These are phyloP conservation scores for Galerucella nymphaeae DNA, from an alignment of 2,888 invertebrate species.

Conservation along the genomic window DNA sequence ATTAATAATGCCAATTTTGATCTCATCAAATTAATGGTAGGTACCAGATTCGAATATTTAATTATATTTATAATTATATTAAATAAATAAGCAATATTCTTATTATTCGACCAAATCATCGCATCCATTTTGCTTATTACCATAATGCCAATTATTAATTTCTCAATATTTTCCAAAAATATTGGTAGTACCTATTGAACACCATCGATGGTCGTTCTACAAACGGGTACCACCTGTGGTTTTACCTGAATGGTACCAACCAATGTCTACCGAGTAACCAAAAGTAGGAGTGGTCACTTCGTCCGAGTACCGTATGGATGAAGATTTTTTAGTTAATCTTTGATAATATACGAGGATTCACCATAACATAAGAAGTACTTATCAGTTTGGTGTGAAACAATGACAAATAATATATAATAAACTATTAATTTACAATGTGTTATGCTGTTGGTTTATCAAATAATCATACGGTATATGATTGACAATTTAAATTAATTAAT, in stretches of 20 bases:
- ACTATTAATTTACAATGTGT: slow-evolving; percentile 64
- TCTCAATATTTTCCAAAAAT: neutral
- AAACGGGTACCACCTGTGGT: slow-evolving; percentile 44
- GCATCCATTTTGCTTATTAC: no score
- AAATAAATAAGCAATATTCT: no score
- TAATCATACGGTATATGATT: slow-evolving; percentile 59
- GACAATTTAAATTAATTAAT: slow-evolving; percentile 53
- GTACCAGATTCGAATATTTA: no score
- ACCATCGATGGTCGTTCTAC: slow-evolving; percentile 37
- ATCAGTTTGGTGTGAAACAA: slow-evolving; percentile 66
- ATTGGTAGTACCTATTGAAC: slow-evolving; percentile 35
- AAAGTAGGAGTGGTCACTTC: slow-evolving; percentile 52
- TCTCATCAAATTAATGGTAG: no score
- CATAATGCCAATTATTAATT: neutral
- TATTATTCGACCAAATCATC: no score
- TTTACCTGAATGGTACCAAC: slow-evolving; percentile 45
- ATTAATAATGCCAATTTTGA: no score
- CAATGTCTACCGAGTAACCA: slow-evolving; percentile 50
- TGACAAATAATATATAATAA: slow-evolving; percentile 65
- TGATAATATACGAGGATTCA: slow-evolving; percentile 62
- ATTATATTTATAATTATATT: no score
- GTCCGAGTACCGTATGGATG: slow-evolving; percentile 57
- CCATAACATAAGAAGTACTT: slow-evolving; percentile 63
- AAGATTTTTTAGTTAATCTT: slow-evolving; percentile 58
- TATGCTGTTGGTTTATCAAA: slow-evolving; percentile 60